Evolutionary conservation across 2,888 invertebrate genomes (phyloP).

Genomic region (Dioctria linearis): DNA sequence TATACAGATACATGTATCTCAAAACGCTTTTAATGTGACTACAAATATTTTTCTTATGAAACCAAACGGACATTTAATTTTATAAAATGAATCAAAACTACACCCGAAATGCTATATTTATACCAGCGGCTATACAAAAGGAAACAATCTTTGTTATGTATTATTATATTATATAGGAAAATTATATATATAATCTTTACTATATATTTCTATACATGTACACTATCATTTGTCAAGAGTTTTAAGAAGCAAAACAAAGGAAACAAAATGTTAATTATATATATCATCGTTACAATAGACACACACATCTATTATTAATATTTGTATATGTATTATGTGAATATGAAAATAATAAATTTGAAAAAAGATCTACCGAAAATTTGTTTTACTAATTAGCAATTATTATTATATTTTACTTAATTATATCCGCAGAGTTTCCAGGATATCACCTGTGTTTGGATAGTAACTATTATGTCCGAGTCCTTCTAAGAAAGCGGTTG

Average conservation of each 20-base stretch:
- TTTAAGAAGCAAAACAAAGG: constrained; percentile 1
- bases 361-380: too few species aligned
- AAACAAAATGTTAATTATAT: constrained; percentile 42
- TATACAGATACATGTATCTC: constrained; percentile 5
- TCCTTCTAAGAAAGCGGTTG: too few species aligned
- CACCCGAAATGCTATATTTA: constrained; percentile 51
- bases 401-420: too few species aligned
- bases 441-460: too few species aligned
- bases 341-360: constrained; percentile 40
- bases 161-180: constrained; percentile 21
- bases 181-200: constrained; percentile 56
- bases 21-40: constrained; percentile 29
- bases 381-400: neutral
- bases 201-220: constrained; percentile 59
- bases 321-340: constrained; percentile 57
- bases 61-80: constrained; percentile 51
- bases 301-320: constrained; percentile 44
- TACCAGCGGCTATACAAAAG: constrained; percentile 54
- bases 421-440: too few species aligned
- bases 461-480: too few species aligned
- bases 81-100: constrained; percentile 31
- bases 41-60: constrained; percentile 42
- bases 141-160: constrained; percentile 39
- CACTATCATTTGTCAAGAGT: constrained; percentile 53
- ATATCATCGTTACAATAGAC: constrained; percentile 51